A percentile compares a stretch with the other conserved stretches of the same genome.
Conservation (phyloP, 1,140 invertebrate genomes). For the Melanaphis sacchari region DNA sequence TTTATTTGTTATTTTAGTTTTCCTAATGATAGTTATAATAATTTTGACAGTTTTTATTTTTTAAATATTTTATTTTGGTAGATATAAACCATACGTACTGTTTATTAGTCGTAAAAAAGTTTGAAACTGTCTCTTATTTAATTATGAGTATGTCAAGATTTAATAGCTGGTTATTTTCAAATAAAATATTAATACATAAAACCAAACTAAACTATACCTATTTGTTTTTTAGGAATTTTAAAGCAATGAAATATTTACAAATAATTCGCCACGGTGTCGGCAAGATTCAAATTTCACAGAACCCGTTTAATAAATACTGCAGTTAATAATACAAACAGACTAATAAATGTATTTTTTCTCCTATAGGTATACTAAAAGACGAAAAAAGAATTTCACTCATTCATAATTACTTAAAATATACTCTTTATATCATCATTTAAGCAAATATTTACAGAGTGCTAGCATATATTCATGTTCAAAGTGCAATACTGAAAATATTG, state of each 20-base stretch:
- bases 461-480: too few species aligned
- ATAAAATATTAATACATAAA: slow-evolving; percentile 24
- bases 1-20: neutral
- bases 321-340: neutral
- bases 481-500: neutral
- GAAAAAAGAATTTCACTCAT: neutral
- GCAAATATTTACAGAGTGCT: neutral
- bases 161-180: neutral
- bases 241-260: neutral
- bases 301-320: slow-evolving; percentile 26
- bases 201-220: neutral
- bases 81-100: neutral
- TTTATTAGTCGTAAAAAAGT: neutral
- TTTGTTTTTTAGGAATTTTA: slow-evolving; percentile 7
- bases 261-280: slow-evolving; percentile 12
- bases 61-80: neutral
- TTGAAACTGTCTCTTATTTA: neutral
- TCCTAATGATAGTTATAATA: neutral
- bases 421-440: neutral
- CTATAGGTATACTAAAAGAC: neutral
- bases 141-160: neutral
- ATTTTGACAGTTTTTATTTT: neutral
- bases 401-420: neutral
- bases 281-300: slow-evolving; percentile 40
- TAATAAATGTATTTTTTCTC: neutral